Evolutionary conservation across 2,888 invertebrate genomes (phyloP).

Genomic region (Drosophila kambysellisi): DNA sequence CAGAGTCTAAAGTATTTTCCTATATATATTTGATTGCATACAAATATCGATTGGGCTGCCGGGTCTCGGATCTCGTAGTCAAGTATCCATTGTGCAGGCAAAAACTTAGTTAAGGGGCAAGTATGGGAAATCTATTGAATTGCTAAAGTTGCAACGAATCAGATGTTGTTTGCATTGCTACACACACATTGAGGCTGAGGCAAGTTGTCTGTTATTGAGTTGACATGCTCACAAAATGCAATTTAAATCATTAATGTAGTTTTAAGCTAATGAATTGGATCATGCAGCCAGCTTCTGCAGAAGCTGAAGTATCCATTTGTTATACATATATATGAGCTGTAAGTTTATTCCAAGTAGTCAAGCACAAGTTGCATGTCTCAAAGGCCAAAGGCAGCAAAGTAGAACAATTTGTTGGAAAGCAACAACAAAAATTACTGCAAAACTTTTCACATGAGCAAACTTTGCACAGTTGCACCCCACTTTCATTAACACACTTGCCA

Average conservation of each 20-base stretch:
- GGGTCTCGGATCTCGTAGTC: background rate
- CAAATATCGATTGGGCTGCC: background rate
- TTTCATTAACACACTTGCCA: background rate
- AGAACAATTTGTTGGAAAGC: constrained; percentile 44
- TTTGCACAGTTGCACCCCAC: constrained; percentile 14
- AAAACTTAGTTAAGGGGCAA: background rate
- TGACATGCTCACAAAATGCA: constrained; percentile 58
- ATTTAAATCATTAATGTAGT: constrained; percentile 78
- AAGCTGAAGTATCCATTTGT: constrained; percentile 10
- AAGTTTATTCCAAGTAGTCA: constrained; percentile 19
- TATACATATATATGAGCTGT: background rate
- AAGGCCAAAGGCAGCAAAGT: constrained; percentile 68
- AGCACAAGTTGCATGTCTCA: constrained; percentile 35
- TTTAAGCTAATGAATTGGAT: constrained; percentile 77
- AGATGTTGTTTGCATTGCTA: constrained; percentile 24
- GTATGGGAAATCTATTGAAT: constrained; percentile 11
- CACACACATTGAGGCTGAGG: background rate
- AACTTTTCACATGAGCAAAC: constrained; percentile 49
- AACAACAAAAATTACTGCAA: constrained; percentile 33
- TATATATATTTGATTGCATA: background rate
- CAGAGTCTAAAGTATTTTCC: background rate
- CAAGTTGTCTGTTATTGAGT: constrained; percentile 24
- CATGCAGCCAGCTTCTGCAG: constrained; percentile 39
- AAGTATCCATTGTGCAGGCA: background rate
- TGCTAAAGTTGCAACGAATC: constrained; percentile 7